Conservation (phyloP, 2,888 invertebrate genomes). For the Neocrepidodera transversa region DNA sequence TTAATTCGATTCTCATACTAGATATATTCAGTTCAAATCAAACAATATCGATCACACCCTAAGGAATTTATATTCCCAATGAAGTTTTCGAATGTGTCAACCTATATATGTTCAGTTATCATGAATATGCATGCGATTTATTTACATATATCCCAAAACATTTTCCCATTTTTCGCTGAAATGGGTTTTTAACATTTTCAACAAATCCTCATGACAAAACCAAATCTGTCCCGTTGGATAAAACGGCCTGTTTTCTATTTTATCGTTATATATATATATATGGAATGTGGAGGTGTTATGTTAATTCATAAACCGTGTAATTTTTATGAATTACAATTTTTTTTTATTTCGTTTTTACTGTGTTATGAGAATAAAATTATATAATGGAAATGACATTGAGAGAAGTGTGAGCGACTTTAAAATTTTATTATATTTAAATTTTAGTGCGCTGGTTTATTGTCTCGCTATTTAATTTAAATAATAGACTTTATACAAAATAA, state of each 20-base stretch:
- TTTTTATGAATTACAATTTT: background rate
- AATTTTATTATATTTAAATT: too few relatives aligned
- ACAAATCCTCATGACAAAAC: conserved; percentile 10
- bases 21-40: background rate
- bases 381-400: background rate
- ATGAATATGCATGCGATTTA: conserved; percentile 20
- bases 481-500: too few relatives aligned
- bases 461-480: too few relatives aligned
- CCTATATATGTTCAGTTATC: conserved; percentile 12
- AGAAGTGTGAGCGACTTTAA: too few relatives aligned
- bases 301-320: conserved; percentile 4
- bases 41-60: conserved; percentile 12
- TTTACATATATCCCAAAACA: conserved; percentile 24
- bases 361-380: background rate
- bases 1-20: background rate
- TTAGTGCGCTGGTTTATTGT: too few relatives aligned
- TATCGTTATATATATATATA: background rate
- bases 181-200: conserved; percentile 11
- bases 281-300: background rate
- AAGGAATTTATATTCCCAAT: conserved; percentile 16
- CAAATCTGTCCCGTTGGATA: conserved; percentile 4
- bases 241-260: background rate
- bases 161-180: conserved; percentile 11
- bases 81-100: conserved; percentile 6
- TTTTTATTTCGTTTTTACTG: background rate